Evolutionary conservation across 2,113 vertebrate species (phyloP), one percentile per base, ranked within the genome.

Genomic region (Zosterops borbonicus): DNA sequence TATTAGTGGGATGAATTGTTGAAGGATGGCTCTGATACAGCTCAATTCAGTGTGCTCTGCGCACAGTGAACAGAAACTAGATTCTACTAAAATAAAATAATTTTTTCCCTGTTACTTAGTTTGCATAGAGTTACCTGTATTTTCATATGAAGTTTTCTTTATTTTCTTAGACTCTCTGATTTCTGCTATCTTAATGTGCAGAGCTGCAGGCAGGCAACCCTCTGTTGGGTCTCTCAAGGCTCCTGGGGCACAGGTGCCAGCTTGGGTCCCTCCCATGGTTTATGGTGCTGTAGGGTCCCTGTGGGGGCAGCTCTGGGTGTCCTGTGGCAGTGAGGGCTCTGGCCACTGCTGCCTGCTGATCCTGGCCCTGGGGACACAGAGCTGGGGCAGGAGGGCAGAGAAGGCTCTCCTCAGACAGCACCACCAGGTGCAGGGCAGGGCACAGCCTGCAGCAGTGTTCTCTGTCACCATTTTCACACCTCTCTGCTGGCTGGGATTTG

Each of bases 141-240:
- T 92, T 84, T 64, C n/a, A 5, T 73, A 4, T 14, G 31, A 56
- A 41, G 9, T 33, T 69, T 47, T 63, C 20, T 81, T 55, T n/a
- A 13, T 65, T 88, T 63, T 58, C 41, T 74, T 56, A 64, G 53
- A 28, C 53, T 62, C 42, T 53, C 0, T 92, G 58, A 11, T 53
- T 92, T 92, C 25, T 78, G 16, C 39, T n/a, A 8, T 49, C 31
- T 50, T 59, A 67, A 12, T 42, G 23, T 7, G 7, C 27, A 11
- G 5, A 11, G 18, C 80, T 67, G 68, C 64, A 42, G 49, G 9
- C 63, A 22, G 83, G 13, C 37, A 18, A 0, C 0, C 0, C 62
- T 59, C 42, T 0, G 1, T n/a, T 39, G 62, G 74, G 47, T 47
- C 3, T 33, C 33, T 35, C 65, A 27, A 18, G 62, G 74, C n/a